A percentile compares a stretch with the other conserved stretches of the same genome.
Conservation (phyloP, 2,888 invertebrate species). For the Eupithecia pulchellata region DNA sequence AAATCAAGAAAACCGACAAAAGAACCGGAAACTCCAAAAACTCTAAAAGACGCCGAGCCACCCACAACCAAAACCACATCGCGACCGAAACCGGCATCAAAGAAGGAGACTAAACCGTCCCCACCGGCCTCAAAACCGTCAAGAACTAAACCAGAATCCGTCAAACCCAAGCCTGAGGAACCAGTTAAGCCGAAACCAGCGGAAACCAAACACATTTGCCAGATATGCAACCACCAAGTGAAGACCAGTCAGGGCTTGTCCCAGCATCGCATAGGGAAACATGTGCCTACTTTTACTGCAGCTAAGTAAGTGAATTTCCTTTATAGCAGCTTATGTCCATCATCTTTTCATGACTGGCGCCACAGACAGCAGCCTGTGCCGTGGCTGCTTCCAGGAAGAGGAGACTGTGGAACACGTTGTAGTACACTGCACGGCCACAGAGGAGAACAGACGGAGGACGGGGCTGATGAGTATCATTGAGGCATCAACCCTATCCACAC, state of each 20-base stretch:
- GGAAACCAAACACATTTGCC: background rate
- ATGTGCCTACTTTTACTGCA: conserved; percentile 47
- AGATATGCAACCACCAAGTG: conserved; percentile 39
- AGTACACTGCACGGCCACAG: no score
- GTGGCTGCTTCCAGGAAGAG: no score
- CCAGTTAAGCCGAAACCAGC: background rate
- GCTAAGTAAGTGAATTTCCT: conserved; percentile 45
- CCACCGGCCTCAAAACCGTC: conserved; percentile 7
- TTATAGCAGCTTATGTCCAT: no score
- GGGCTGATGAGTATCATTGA: no score
- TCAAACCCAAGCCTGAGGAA: background rate
- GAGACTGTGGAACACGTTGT: no score
- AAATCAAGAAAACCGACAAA: conserved; percentile 21
- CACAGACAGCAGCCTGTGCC: no score
- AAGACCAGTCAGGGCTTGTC: conserved; percentile 38
- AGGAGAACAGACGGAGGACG: no score
- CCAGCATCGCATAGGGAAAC: conserved; percentile 43
- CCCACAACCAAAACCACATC: conserved; percentile 8
- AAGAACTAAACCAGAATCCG: background rate
- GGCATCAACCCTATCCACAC: no score
- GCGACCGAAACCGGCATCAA: background rate
- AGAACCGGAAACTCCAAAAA: background rate
- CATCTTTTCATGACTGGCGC: no score
- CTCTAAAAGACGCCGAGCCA: conserved; percentile 1
- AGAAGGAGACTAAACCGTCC: conserved; percentile 4